Evolutionary conservation across 2,888 invertebrate genomes (phyloP), one percentile per base, ranked within the genome.

Genomic region (Tetranychus piercei): DNA sequence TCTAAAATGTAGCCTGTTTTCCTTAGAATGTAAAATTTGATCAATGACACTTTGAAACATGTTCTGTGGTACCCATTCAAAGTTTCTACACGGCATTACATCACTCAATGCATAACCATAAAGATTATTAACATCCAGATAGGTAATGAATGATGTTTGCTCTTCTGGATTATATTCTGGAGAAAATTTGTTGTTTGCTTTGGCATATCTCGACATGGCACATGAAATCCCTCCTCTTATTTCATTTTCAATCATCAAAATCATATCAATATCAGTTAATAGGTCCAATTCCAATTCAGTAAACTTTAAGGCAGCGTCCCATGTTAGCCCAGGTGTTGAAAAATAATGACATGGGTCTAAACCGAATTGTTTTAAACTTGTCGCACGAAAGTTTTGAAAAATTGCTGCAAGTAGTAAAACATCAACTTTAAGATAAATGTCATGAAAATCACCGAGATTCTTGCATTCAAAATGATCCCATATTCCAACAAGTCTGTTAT

Each of bases 1-100:
- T 75, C 75, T 6, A 77, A 20, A 22, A 76, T 43, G 71, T 69
- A 77, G 15, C 77, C 77, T 20, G 34, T 22, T 18, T 73, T 44
- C 1, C 43, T 45, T 45, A 45, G 9, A 1, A 45, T 45, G 1
- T 45, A 11, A 9, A 9, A 20, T 67, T 15, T 15, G 1, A 15
- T 23, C 69, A 23, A 22, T 67, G 1, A 9, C n/a, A 2, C 8
- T 1, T 3, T 22, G 2, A 22, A 20, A 1, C 5, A 44, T 15
- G 15, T 44, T 20, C 1, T 72, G 1, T 11, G 45, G 6, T 22
- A 77, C 18, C 74, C 73, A 77, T 69, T 69, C 23, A 44, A 74
- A 77, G 8, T 73, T 75, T 20, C 73, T 65, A 18, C 23, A 69
- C 5, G 77, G 76, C 5, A 78, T 15, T 5, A 20, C n/a, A 18